Base-by-base conservation (phyloP, 2,888 invertebrate species). In the Parthenolecanium corni region DNA sequence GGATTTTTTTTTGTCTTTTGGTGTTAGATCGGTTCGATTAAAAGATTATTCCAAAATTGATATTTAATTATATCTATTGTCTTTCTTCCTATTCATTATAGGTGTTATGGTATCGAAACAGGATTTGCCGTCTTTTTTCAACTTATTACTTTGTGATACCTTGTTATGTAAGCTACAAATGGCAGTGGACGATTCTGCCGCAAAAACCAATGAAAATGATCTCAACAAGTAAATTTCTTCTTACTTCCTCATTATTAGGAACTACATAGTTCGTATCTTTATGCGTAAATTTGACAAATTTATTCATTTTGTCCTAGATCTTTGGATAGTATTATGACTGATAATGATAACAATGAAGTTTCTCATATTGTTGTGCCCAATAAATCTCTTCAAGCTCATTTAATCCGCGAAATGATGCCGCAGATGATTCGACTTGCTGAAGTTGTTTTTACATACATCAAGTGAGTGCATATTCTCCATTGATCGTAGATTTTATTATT, bases 331-430 rank as follows among this genome's bases (percentile, higher is more conserved):
- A 61, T 61, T 20, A 61, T 61, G 61, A 51, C 51, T 5, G 61
- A 61, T 23, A 61, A 24, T 24, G 61, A 61, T 38, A 51, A 51
- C 16, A 61, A 61, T 40, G 51, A 61, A 61, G 61, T 61, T 11
- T 49, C 61, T 25, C 61, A 49, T 21, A 51, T 61, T 3, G 21
- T 49, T 16, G 61, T 61, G 23, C 61, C 49, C 1, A 51, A 21
- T 2, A 61, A 61, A 24, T 49, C 61, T 12, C 36, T 61, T 2
- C 61, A 61, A 18, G 47, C 61, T 49, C 61, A 61, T 16, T 31
- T 61, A n/a, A 61, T 61, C 4, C 36, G 61, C n/a, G 61, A 61
- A 51, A 51, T 51, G 49, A 61, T 61, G 51, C 61, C 61, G 31
- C 61, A 61, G 16, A 61, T 61, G 51, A 24, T 61, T 12, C 61